A percentile compares a stretch with the other conserved stretches of the same genome.
phyloP scores from a whole-genome alignment of 1,140 invertebrate genomes.

The Calliphora vicina region DNA sequence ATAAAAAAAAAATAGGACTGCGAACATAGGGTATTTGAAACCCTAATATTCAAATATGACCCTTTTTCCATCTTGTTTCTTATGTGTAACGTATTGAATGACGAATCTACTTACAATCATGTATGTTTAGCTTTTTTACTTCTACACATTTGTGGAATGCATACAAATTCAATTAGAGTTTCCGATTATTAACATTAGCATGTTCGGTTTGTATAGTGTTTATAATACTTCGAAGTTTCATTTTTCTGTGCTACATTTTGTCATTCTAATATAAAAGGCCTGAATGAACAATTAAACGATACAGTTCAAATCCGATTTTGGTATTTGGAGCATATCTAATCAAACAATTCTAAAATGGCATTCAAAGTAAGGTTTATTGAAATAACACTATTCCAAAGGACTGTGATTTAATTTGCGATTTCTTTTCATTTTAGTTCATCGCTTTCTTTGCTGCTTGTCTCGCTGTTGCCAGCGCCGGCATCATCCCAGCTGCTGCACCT shows the following conservation, averaged over 20 bases:
- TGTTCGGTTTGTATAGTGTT: too few relatives aligned
- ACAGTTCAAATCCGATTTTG: constrained; percentile 61
- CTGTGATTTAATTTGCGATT: not conserved
- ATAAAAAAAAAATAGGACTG: too few relatives aligned
- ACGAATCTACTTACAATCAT: too few relatives aligned
- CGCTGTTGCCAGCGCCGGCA: constrained; percentile 56
- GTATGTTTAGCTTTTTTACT: too few relatives aligned
- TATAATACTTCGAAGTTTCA: too few relatives aligned
- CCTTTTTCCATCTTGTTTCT: too few relatives aligned
- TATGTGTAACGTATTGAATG: too few relatives aligned
- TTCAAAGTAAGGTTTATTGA: constrained; percentile 57
- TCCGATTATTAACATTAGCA: too few relatives aligned
- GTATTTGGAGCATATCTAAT: constrained; percentile 57
- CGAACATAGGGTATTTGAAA: too few relatives aligned
- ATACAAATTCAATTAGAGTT: too few relatives aligned
- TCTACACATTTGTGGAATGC: too few relatives aligned
- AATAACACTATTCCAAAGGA: not conserved
- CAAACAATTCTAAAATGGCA: constrained; percentile 51
- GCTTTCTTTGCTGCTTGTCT: constrained; percentile 58
- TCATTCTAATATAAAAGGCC: constrained; percentile 51
- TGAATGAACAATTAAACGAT: constrained; percentile 54
- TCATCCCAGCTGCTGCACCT: constrained; percentile 43
- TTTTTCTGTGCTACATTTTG: not conserved
- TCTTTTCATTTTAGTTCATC: constrained; percentile 50
- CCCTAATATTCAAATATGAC: too few relatives aligned